These are phyloP conservation scores for Seira ritae DNA, from an alignment of 2,888 invertebrate species.

Conservation along the genomic window DNA sequence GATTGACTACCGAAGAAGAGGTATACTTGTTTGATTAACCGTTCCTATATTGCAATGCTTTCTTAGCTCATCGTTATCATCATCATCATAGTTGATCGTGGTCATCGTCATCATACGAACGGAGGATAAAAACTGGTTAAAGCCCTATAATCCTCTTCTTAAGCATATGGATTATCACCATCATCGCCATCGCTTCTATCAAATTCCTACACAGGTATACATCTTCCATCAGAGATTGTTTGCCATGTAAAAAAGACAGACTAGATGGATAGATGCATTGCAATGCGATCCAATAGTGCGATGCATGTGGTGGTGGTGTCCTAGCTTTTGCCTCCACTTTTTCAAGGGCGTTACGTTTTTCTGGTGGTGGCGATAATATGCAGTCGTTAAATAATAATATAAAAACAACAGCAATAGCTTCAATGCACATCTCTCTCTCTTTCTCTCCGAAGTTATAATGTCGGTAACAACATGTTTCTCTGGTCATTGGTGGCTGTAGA, in stretches of 20 bases:
- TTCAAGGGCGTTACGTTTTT: not conserved
- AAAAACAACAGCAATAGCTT: not conserved
- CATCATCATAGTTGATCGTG: no score
- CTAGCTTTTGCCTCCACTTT: not conserved
- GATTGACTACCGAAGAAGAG: not conserved
- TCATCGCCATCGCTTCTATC: not conserved
- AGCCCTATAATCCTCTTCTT: no score
- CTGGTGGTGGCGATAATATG: not conserved
- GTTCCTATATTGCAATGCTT: no score
- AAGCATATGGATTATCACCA: not conserved
- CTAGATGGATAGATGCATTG: slow-evolving; percentile 11
- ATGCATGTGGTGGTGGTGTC: not conserved
- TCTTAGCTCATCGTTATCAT: no score
- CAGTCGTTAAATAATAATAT: slow-evolving; percentile 6
- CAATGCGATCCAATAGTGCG: not conserved
- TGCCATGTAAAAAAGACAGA: no score
- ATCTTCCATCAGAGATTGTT: not conserved
- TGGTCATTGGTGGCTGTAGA: slow-evolving; percentile 19
- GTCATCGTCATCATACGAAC: no score
- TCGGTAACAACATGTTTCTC: slow-evolving; percentile 44
- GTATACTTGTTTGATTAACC: not conserved
- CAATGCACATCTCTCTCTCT: not conserved
- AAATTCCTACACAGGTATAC: slow-evolving; percentile 11
- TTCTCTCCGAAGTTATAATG: slow-evolving; percentile 24
- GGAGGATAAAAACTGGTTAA: no score